A percentile compares a stretch with the other conserved stretches of the same genome.
These are phyloP conservation scores for Mechanitis messenoides DNA, from an alignment of 2,888 invertebrate species.

Conservation along the genomic window DNA sequence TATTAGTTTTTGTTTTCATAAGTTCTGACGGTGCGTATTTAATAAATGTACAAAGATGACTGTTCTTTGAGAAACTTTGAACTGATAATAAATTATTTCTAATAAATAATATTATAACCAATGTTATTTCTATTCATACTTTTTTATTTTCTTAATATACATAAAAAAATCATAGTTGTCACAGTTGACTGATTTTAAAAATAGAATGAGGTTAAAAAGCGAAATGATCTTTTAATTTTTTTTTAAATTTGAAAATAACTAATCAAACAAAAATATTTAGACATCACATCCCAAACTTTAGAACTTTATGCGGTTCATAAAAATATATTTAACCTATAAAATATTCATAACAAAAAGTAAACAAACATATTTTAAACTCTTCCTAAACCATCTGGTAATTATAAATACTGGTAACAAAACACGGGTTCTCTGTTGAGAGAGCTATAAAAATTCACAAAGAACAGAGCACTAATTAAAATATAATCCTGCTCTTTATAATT, in stretches of 20 bases:
- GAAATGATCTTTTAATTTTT: too few relatives aligned
- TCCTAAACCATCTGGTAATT: constrained; percentile 3
- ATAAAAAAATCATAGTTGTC: too few relatives aligned
- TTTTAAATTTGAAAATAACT: too few relatives aligned
- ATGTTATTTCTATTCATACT: background rate
- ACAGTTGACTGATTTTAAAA: too few relatives aligned
- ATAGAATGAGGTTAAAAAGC: too few relatives aligned
- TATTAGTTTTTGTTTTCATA: constrained; percentile 17
- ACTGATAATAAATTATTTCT: background rate
- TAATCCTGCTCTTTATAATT: constrained; percentile 19
- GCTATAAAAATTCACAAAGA: constrained; percentile 39
- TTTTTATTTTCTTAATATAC: too few relatives aligned
- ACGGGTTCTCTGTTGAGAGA: constrained; percentile 13
- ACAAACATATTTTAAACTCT: background rate
- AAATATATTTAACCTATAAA: background rate
- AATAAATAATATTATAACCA: background rate
- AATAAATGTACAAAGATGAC: constrained; percentile 3
- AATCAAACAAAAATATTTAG: too few relatives aligned
- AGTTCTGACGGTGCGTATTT: constrained; percentile 4
- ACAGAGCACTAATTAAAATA: constrained; percentile 52
- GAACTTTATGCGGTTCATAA: too few relatives aligned
- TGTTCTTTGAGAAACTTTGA: background rate
- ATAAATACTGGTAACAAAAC: constrained; percentile 13
- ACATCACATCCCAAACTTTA: too few relatives aligned
- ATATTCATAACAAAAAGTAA: background rate